Evolutionary conservation across 2,113 vertebrate species (phyloP).

Genomic region (Lycaon pictus): DNA sequence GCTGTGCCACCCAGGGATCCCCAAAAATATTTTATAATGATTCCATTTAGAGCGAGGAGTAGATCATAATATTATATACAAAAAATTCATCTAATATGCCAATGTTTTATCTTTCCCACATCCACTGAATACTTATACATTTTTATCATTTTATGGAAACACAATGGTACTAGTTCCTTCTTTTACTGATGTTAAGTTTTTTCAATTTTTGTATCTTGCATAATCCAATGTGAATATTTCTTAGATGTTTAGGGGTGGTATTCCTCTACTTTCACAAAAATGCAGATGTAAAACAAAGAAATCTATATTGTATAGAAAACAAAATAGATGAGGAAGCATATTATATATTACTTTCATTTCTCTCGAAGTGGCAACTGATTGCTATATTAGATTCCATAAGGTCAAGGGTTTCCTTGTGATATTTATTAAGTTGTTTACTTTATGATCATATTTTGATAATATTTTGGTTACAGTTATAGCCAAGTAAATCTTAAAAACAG

Average conservation of each 20-base stretch:
- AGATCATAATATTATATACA: neutral
- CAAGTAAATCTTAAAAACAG: neutral
- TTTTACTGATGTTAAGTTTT: neutral
- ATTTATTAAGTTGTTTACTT: neutral
- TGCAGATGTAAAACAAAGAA: neutral
- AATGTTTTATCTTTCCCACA: neutral
- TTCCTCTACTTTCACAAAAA: neutral
- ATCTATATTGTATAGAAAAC: neutral
- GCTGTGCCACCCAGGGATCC: too few species aligned
- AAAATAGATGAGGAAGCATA: neutral
- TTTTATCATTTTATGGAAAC: neutral
- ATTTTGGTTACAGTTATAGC: neutral
- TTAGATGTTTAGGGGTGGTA: neutral
- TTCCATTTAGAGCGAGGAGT: neutral
- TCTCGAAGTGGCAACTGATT: neutral
- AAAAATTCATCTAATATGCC: neutral
- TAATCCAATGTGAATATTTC: neutral
- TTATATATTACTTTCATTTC: neutral
- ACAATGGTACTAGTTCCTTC: neutral
- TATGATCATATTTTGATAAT: neutral
- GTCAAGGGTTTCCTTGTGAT: neutral
- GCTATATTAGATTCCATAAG: neutral
- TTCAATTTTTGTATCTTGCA: neutral
- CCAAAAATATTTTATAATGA: neutral
- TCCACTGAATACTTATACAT: neutral